These are phyloP conservation scores for Sepioteuthis lessoniana DNA, from an alignment of 2,888 invertebrate species.

Conservation along the genomic window DNA sequence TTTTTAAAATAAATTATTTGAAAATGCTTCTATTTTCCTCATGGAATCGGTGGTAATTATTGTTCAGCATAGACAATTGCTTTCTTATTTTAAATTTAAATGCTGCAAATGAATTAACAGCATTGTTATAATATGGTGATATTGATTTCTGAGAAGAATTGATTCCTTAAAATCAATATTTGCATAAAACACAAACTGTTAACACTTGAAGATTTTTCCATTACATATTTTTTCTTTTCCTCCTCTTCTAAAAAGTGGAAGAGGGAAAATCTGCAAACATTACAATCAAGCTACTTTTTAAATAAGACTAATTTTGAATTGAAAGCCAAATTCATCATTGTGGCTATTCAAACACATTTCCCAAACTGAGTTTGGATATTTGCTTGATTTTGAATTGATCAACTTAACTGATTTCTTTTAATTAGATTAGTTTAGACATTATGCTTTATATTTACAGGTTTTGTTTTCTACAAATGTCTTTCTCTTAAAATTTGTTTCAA, in stretches of 20 bases:
- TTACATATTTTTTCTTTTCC: too few relatives aligned
- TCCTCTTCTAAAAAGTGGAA: neutral
- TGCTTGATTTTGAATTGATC: neutral
- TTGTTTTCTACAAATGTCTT: neutral
- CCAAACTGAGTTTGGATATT: neutral
- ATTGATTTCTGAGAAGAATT: neutral
- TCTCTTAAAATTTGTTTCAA: neutral
- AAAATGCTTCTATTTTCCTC: neutral
- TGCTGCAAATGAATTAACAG: neutral
- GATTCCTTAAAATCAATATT: neutral
- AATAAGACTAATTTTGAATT: neutral
- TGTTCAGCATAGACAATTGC: neutral
- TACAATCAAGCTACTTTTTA: too few relatives aligned
- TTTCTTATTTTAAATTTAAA: neutral
- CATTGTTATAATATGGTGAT: neutral
- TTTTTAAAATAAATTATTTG: neutral
- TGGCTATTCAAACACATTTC: neutral
- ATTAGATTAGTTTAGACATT: neutral
- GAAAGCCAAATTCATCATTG: neutral
- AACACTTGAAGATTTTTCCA: neutral
- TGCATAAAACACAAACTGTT: neutral
- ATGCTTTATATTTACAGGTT: neutral
- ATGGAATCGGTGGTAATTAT: neutral
- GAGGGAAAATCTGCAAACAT: neutral
- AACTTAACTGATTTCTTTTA: neutral